phyloP scores from a whole-genome alignment of 2,113 vertebrate genomes.

The Psettodes erumei region DNA sequence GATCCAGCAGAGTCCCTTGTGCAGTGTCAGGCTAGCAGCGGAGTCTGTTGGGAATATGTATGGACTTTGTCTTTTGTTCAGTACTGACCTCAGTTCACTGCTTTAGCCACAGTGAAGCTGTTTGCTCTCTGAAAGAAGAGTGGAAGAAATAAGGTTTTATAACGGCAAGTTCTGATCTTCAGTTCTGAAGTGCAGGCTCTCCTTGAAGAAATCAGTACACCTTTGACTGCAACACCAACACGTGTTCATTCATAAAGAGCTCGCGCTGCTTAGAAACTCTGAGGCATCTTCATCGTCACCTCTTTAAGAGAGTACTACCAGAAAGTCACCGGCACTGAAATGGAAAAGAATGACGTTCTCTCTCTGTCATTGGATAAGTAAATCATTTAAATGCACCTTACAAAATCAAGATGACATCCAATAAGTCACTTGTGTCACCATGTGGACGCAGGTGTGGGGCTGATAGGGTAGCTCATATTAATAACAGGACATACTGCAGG shows the following conservation, averaged over 20 bases:
- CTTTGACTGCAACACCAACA: neutral
- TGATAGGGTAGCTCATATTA: no score
- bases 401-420: no score
- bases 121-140: neutral
- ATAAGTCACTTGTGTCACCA: no score
- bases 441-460: no score
- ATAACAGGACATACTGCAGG: no score
- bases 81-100: slow-evolving; percentile 12
- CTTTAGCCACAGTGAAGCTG: neutral
- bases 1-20: slow-evolving; percentile 56
- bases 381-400: no score
- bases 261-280: slow-evolving; percentile 26
- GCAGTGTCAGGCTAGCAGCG: slow-evolving; percentile 44
- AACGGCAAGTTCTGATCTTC: neutral
- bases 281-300: slow-evolving; percentile 9
- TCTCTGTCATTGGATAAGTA: no score
- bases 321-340: slow-evolving; percentile 1
- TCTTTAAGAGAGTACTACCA: neutral
- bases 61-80: slow-evolving; percentile 30
- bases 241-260: neutral
- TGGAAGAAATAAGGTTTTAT: neutral
- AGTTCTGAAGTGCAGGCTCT: slow-evolving; percentile 9
- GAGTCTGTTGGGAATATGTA: slow-evolving; percentile 42
- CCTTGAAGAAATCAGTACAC: slow-evolving; percentile 1
- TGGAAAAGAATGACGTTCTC: no score